Percentiles rank a stretch among this genome's conserved stretches.
phyloP scores from a whole-genome alignment of 2,888 invertebrate species.

The Tortrix viridana region DNA sequence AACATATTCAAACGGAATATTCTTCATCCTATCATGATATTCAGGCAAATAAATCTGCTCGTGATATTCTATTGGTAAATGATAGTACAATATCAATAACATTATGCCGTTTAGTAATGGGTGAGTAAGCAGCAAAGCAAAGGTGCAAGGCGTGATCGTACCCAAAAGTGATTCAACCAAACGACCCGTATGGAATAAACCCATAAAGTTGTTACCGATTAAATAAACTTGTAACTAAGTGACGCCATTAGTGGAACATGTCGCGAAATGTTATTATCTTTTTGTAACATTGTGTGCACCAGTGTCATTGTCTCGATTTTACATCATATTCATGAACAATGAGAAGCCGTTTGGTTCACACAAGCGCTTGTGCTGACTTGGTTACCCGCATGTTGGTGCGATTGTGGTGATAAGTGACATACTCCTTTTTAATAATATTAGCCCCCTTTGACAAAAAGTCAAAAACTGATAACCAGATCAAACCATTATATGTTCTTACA shows the following conservation, averaged over 20 bases:
- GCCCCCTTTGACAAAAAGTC: no score
- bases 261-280: slow-evolving; percentile 8
- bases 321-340: slow-evolving; percentile 37
- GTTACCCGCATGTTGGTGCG: slow-evolving; percentile 14
- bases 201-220: background rate
- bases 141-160: slow-evolving; percentile 12
- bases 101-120: background rate
- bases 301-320: slow-evolving; percentile 49
- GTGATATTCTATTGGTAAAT: background rate
- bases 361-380: slow-evolving; percentile 2
- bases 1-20: no score
- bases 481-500: no score
- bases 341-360: slow-evolving; percentile 3
- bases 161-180: slow-evolving; percentile 19
- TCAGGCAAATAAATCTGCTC: background rate
- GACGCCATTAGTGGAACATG: slow-evolving; percentile 7
- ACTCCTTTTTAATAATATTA: no score
- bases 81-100: slow-evolving; percentile 5
- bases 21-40: no score
- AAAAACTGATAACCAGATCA: no score
- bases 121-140: slow-evolving; percentile 17
- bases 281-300: background rate
- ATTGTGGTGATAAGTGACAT: background rate
- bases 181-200: slow-evolving; percentile 11
- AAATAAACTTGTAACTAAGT: background rate